phyloP scores from a whole-genome alignment of 1,140 invertebrate species.

The Leptestheria dahalacensis region DNA sequence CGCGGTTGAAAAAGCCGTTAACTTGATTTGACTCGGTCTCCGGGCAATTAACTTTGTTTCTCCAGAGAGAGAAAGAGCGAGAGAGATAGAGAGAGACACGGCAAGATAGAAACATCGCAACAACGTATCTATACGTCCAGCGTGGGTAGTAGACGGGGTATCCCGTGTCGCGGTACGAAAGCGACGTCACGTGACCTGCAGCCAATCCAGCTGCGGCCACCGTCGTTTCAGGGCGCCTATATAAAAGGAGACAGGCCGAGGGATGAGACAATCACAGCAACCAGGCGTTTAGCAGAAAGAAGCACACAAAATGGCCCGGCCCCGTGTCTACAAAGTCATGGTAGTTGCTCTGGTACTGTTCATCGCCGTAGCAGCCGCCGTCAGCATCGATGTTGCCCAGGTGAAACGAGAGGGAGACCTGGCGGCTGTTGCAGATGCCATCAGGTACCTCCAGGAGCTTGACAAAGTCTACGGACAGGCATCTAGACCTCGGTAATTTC shows the following conservation, averaged over 20 bases:
- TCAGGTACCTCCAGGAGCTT: conserved; percentile 38
- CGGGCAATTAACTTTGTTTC: too few relatives aligned
- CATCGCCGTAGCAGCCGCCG: background rate
- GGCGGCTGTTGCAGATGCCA: conserved; percentile 34
- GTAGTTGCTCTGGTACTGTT: background rate
- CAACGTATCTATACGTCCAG: too few relatives aligned
- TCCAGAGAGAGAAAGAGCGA: too few relatives aligned
- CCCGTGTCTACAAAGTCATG: background rate
- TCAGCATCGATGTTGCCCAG: background rate
- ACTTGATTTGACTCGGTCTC: too few relatives aligned
- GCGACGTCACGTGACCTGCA: too few relatives aligned
- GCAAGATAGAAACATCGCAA: too few relatives aligned
- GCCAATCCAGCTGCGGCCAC: background rate
- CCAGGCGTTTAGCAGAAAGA: background rate
- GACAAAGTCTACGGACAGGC: conserved; percentile 40
- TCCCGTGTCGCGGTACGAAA: too few relatives aligned
- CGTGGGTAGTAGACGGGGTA: too few relatives aligned
- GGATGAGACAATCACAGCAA: background rate
- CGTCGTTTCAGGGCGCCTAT: too few relatives aligned
- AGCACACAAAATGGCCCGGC: background rate
- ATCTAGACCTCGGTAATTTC: conserved; percentile 40
- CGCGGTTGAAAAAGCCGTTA: too few relatives aligned
- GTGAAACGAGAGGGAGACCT: conserved; percentile 19
- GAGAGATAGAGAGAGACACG: too few relatives aligned
- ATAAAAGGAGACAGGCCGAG: background rate